Evolutionary conservation across 2,888 invertebrate genomes (phyloP), one percentile per base, ranked within the genome.

Genomic region (Microctonus hyperodae): DNA sequence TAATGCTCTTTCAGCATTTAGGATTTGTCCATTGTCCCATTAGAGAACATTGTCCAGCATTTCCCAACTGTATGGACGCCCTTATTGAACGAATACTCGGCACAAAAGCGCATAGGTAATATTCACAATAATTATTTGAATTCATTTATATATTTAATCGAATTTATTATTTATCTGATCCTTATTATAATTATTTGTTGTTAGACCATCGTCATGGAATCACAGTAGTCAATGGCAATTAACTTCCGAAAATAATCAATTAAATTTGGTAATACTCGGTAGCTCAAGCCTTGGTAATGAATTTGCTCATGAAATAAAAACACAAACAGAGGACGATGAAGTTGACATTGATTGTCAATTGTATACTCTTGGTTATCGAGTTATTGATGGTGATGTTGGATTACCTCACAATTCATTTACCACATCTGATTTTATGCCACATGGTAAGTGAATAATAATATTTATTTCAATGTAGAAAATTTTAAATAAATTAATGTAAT

Each of bases 11-110:
- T 79, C 96, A 97, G 84, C 97, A 97, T 85, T 86, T 97, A 51
- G 96, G 97, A 67, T 98, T 98, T 85, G 93, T 97, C 65, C 96
- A 97, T 85, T 95, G 95, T 83, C 97, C 97, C 13, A 94, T 96
- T 84, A 87, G 94, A 64, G 97, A 97, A 84, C 95, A 97, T 83
- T 98, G 98, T 82, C 96, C 96, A 13, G 94, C 96, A 55, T 93
- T 90, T 78, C 90, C 92, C 58, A 93, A 91, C 81, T 93, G 93
- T 78, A 91, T 92, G 88, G 93, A 93, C 81, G 89, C 90, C 68
- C 86, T 92, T 60, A 90, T 93, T 74, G 91, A 92, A 82, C 86
- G 91, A 76, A 88, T 91, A 76, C 85, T 92, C 73, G 88, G 88
- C 70, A 88, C 89, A 48, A 90, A 90, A 85, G 89, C 90, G 57